phyloP scores from a whole-genome alignment of 2,888 invertebrate genomes.

The Pristionchus fissidentatus region DNA sequence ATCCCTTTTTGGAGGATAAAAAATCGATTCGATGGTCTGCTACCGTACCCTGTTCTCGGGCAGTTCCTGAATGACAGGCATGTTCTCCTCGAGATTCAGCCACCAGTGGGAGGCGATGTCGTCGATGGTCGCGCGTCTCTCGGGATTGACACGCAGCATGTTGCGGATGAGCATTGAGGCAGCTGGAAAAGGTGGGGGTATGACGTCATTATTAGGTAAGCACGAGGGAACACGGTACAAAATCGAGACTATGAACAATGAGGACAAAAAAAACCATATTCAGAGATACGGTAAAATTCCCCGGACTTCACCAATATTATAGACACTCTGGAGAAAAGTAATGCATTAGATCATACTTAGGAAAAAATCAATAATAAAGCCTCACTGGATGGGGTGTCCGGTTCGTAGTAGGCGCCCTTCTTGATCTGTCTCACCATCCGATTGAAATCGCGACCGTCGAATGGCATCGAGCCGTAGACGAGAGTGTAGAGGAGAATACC shows the following conservation, averaged over 20 bases:
- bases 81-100: constrained; percentile 83
- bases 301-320: too few species aligned
- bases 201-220: neutral
- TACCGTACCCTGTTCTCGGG: constrained; percentile 74
- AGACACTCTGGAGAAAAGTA: neutral
- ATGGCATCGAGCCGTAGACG: constrained; percentile 98
- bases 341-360: constrained; percentile 45
- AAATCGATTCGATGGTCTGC: too few species aligned
- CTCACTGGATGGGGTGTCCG: constrained; percentile 86
- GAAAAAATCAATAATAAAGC: neutral
- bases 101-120: constrained; percentile 97
- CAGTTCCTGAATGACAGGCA: constrained; percentile 75
- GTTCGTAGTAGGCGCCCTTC: constrained; percentile 96
- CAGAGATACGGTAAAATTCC: neutral
- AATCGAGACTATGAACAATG: neutral
- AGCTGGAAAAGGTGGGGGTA: constrained; percentile 80
- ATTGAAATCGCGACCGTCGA: constrained; percentile 96
- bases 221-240: neutral
- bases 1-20: too few species aligned
- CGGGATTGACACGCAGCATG: constrained; percentile 93
- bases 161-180: constrained; percentile 93
- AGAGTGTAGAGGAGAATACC: constrained; percentile 96
- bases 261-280: neutral
- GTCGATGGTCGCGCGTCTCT: constrained; percentile 90
- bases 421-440: constrained; percentile 94